A percentile compares a stretch with the other conserved stretches of the same genome.
These are phyloP conservation scores for Pseudonaja textilis DNA, from an alignment of 2,113 vertebrate genomes.

Conservation along the genomic window DNA sequence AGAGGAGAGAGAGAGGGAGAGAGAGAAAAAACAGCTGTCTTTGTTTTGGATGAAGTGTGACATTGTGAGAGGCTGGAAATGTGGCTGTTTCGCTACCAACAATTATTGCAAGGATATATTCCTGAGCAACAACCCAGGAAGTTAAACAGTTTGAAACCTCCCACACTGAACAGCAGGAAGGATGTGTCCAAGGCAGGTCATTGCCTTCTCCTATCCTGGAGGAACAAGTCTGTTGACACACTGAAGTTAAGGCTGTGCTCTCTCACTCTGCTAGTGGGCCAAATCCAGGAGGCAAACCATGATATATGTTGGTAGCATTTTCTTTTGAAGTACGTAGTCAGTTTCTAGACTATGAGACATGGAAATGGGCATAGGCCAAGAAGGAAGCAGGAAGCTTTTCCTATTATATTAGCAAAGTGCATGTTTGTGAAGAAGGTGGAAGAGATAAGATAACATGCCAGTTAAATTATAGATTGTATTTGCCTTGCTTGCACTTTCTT, in stretches of 20 bases:
- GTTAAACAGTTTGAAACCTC: background rate
- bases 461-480: background rate
- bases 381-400: background rate
- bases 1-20: background rate
- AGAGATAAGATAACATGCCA: background rate
- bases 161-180: background rate
- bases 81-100: background rate
- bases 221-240: background rate
- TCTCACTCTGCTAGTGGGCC: too few relatives aligned
- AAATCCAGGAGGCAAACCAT: background rate
- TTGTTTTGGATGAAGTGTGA: slow-evolving; percentile 26
- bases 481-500: background rate
- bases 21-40: background rate
- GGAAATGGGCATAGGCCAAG: background rate
- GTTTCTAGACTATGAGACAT: background rate
- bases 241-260: too few relatives aligned
- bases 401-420: background rate
- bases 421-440: background rate
- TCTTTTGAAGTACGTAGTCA: background rate
- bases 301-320: background rate
- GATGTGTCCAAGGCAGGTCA: background rate
- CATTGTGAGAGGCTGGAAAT: slow-evolving; percentile 11
- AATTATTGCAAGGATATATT: background rate
- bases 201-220: background rate
- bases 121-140: background rate